A percentile compares a stretch with the other conserved stretches of the same genome.
Conservation (phyloP, 1,140 invertebrate genomes). For the Papilio dardanus region DNA sequence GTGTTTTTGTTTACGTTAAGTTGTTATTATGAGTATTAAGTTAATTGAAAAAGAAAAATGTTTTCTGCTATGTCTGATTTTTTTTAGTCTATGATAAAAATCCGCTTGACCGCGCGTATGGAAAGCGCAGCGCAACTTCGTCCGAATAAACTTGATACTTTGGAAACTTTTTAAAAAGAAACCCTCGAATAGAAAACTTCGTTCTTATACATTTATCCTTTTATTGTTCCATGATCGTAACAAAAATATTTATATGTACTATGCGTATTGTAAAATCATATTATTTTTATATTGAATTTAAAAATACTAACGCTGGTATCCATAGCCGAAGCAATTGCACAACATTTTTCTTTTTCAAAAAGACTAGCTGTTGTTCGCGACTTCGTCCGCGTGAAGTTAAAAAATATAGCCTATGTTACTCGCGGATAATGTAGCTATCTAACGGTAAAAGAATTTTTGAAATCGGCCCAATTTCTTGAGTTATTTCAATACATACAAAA, state of each 20-base stretch:
- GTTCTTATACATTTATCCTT: constrained; percentile 12
- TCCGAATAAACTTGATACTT: constrained; percentile 75
- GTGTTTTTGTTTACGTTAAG: background rate
- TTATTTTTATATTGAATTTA: too few species aligned
- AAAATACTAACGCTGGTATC: too few species aligned
- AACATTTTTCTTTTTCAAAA: too few species aligned
- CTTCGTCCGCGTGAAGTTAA: too few species aligned
- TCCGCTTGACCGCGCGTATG: constrained; percentile 81
- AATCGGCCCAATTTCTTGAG: too few species aligned
- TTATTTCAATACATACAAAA: too few species aligned
- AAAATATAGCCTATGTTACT: too few species aligned
- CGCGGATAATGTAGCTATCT: too few species aligned
- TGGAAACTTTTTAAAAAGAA: constrained; percentile 63
- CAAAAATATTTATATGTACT: background rate
- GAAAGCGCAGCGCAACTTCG: constrained; percentile 68
- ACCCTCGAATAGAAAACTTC: constrained; percentile 49
- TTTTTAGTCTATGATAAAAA: constrained; percentile 67
- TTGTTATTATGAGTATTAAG: too few species aligned
- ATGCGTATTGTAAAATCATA: background rate
- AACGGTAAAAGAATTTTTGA: too few species aligned
- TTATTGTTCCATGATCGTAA: background rate
- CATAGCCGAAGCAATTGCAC: too few species aligned
- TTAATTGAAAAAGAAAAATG: background rate
- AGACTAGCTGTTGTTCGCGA: too few species aligned
- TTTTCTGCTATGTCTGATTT: constrained; percentile 29